Conservation (phyloP, 92 coral and sea anemone genomes). For the Virgularia gustaviana region DNA sequence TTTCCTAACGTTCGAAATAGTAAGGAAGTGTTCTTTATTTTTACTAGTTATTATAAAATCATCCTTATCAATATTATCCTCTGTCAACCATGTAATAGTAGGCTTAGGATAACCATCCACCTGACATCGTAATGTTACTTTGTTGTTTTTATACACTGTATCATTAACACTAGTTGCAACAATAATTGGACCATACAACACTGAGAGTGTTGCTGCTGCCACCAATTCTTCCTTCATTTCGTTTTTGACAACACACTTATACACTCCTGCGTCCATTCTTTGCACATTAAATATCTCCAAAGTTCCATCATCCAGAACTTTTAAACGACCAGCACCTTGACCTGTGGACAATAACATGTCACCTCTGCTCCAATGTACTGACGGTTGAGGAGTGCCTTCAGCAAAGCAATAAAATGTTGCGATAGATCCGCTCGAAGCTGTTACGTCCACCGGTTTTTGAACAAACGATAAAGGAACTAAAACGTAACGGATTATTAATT, state of each 20-base stretch:
- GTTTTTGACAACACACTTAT: constrained; percentile 19
- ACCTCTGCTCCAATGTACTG: constrained; percentile 9
- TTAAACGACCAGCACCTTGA: constrained; percentile 4
- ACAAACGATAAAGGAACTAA: constrained; percentile 24
- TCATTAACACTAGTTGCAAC: neutral
- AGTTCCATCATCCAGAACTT: constrained; percentile 26
- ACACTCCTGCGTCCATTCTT: constrained; percentile 1
- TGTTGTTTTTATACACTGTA: neutral
- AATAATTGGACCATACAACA: constrained; percentile 25
- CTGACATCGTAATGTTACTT: constrained; percentile 13
- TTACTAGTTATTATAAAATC: neutral
- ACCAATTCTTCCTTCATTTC: constrained; percentile 8
- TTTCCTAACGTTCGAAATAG: neutral
- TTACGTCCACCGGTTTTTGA: constrained; percentile 29
- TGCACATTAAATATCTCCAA: constrained; percentile 18
- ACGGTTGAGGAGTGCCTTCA: constrained; percentile 23
- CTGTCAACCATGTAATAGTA: constrained; percentile 25
- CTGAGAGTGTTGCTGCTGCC: neutral
- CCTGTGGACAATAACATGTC: neutral
- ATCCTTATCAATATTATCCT: constrained; percentile 5
- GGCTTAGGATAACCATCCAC: constrained; percentile 27
- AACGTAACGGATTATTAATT: neutral
- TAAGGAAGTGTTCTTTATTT: constrained; percentile 15
- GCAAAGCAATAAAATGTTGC: constrained; percentile 37
- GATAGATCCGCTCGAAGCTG: neutral